These are phyloP conservation scores for Euproctis similis DNA, from an alignment of 2,888 invertebrate species.

Conservation along the genomic window DNA sequence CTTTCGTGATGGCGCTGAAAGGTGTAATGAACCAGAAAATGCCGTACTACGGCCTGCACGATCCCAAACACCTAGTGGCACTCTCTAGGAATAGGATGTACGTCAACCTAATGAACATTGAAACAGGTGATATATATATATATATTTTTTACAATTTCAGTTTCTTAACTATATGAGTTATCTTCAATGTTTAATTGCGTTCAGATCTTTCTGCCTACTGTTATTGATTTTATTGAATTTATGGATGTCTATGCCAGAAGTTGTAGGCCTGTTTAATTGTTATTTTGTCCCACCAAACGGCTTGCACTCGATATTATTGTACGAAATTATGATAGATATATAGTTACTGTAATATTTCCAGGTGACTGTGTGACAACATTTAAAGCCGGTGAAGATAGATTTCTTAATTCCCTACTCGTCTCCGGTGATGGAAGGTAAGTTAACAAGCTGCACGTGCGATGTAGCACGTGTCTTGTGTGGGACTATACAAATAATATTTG, in stretches of 20 bases:
- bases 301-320: too few species aligned
- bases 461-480: too few species aligned
- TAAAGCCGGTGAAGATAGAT: constrained; percentile 93
- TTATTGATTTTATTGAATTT: too few species aligned
- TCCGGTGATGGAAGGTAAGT: constrained; percentile 88
- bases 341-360: constrained; percentile 24
- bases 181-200: too few species aligned
- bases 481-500: too few species aligned
- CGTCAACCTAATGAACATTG: constrained; percentile 89
- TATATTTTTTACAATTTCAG: too few species aligned
- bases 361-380: constrained; percentile 90
- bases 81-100: constrained; percentile 92
- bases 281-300: too few species aligned
- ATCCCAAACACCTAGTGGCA: constrained; percentile 85
- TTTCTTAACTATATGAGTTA: too few species aligned
- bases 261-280: too few species aligned
- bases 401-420: constrained; percentile 89
- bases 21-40: constrained; percentile 95
- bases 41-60: constrained; percentile 92
- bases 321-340: not conserved
- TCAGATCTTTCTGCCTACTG: too few species aligned
- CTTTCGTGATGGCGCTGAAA: constrained; percentile 82
- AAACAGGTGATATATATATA: constrained; percentile 79
- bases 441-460: not conserved
- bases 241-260: too few species aligned